Base-by-base conservation (phyloP, 2,797 vertebrate species). In the Natrix natrix region DNA sequence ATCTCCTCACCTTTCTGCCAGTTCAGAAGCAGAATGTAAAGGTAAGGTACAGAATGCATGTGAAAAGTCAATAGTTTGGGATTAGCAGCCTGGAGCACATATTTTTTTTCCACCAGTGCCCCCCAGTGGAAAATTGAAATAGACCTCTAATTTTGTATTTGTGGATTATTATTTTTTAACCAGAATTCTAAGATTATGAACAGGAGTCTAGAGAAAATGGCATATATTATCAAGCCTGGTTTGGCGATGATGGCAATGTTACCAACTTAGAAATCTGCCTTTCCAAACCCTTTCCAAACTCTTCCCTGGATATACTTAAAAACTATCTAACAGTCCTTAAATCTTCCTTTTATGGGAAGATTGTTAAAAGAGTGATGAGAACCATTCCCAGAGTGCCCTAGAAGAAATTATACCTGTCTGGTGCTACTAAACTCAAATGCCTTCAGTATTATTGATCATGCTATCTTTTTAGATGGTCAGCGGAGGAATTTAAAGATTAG, bases 41-140 rank as follows among this genome's bases (percentile, higher is more conserved):
- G 4, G 2, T 28, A 90, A 28, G 89, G 11, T 88, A 5, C 4
- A 69, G 26, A 26, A 57, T 48, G 66, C 60, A 66, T 37, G 14
- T 24, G 56, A 54, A 78, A 11, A 24, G 2, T 91, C 14, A 48
- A 20, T 17, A 63, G 66, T 57, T 26, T 88, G 48, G 86, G 88
- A 26, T 55, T 37, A 28, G 74, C 43, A 55, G 32, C 55, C 8
- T 24, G 60, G 24, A 48, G 86, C 63, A n/a, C 43, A 89, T 10
- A 22, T 66, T 93, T 86, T 83, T 48, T 54, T 89, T 89, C 83
- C 87, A 89, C 57, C 17, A 86, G 69, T 89, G 93, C 88, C 90
- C 87, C 48, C 87, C 57, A 86, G 90, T 91, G 90, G 74, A 66
- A 87, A 16, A 54, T 13, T 86, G 88, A 55, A 90, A 87, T 10